phyloP scores from a whole-genome alignment of 2,113 vertebrate genomes.

The Procapra przewalskii region DNA sequence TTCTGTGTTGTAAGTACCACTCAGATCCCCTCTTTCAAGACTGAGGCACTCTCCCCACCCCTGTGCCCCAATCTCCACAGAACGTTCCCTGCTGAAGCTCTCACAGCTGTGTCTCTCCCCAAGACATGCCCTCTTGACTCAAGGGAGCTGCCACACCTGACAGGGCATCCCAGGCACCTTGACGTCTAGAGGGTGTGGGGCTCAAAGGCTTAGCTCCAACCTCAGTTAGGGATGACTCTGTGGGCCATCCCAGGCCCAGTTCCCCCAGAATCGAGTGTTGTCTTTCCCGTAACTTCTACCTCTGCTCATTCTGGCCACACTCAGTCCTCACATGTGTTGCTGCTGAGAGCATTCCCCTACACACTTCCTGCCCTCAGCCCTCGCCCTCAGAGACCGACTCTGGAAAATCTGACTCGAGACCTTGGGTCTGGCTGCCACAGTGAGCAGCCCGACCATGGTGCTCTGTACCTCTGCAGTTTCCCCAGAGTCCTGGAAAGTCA shows the following conservation, averaged over 20 bases:
- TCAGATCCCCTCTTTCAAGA: neutral
- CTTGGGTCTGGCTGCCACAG: neutral
- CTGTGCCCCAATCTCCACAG: fast-evolving
- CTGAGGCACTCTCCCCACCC: fast-evolving
- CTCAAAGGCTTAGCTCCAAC: neutral
- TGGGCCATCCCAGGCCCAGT: neutral
- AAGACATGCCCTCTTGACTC: neutral
- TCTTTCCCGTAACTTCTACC: neutral
- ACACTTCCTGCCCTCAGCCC: neutral
- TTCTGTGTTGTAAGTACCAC: fast-evolving
- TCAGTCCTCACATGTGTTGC: neutral
- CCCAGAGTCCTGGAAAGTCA: neutral
- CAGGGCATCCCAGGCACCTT: neutral
- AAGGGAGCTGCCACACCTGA: neutral
- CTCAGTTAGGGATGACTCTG: neutral
- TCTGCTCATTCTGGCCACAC: neutral
- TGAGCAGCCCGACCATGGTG: neutral
- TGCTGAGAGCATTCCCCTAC: neutral
- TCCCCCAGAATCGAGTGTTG: neutral
- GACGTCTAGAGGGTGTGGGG: neutral
- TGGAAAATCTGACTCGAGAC: neutral
- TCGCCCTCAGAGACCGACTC: neutral
- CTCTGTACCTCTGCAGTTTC: neutral
- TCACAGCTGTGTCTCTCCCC: neutral
- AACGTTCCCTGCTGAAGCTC: neutral